Evolutionary conservation across 2,888 invertebrate genomes (phyloP), one percentile per base, ranked within the genome.

Genomic region (Lissonota sp.): DNA sequence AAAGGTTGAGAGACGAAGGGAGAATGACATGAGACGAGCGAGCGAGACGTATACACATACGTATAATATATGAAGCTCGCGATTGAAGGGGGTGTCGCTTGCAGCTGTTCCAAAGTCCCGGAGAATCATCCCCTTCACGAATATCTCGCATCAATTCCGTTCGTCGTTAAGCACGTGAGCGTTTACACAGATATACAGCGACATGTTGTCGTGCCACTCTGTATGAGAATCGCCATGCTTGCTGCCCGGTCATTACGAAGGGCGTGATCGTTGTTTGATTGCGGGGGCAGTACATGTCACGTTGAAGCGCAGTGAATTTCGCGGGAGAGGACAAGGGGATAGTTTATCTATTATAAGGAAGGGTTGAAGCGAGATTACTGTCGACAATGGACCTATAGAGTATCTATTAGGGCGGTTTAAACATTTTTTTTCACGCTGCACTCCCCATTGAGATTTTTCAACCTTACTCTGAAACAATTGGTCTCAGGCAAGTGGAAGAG

Each of bases 241-340:
- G 39, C 39, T 87, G 88, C 84, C 84, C 86, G 86, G 88, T 89
- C 88, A 89, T 89, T 89, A 87, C 85, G 85, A 58, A 58, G 88
- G 88, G 89, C 86, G 89, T 88, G 89, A 90, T 89, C 87, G 88
- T 84, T 87, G 87, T 89, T 90, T 90, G 89, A 89, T 89, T 87
- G 88, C 87, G 82, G 85, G 87, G 87, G 86, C 79, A 76, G 87
- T 80, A 77, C 88, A 83, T 84, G 79, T 69, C 72, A 60, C 80
- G 3, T 26, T 26, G 40, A 6, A 5, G 12, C 55, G 44, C 62
- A 58, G 39, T 72, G 72, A 42, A 57, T 60, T 26, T 26, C 26
- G 26, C 26, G 72, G 37, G 66, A 62, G 66, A 62, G 49, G 49
- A 26, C 60, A 53, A 16, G 53, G 62, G 67, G 53, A 1, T 67